Percentiles rank a stretch among this genome's conserved stretches.
Conservation (phyloP, 2,888 invertebrate species). For the Aphidius colemani region DNA sequence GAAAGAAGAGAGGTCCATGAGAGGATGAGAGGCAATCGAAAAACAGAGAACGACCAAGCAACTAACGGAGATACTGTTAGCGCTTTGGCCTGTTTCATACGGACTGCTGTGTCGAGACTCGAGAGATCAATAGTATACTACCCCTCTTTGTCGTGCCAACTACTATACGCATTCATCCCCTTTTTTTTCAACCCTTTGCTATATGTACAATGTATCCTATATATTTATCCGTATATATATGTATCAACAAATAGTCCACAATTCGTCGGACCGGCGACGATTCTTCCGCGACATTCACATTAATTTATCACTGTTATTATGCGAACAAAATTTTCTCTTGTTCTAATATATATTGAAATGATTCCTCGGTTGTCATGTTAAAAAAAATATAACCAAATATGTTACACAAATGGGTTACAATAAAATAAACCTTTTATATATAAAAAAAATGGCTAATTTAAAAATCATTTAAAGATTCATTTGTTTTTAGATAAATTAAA, state of each 20-base stretch:
- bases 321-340: slow-evolving; percentile 30
- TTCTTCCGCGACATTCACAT: slow-evolving; percentile 28
- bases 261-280: slow-evolving; percentile 19
- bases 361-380: slow-evolving; percentile 23
- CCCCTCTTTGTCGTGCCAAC: slow-evolving; percentile 2
- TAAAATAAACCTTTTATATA: neutral
- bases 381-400: neutral
- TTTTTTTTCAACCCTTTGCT: slow-evolving; percentile 16
- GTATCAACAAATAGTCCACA: neutral
- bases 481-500: too few relatives aligned
- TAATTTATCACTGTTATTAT: slow-evolving; percentile 39
- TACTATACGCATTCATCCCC: slow-evolving; percentile 12
- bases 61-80: too few relatives aligned
- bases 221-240: slow-evolving; percentile 12
- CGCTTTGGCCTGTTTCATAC: slow-evolving; percentile 41
- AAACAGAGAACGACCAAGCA: slow-evolving; percentile 29
- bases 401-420: neutral
- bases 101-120: slow-evolving; percentile 42
- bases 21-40: slow-evolving; percentile 25
- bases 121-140: slow-evolving; percentile 45
- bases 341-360: slow-evolving; percentile 13
- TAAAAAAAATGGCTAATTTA: neutral
- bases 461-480: too few relatives aligned
- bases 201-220: slow-evolving; percentile 4
- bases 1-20: neutral